Evolutionary conservation across 2,888 invertebrate species (phyloP).

Genomic region (Perdita meconis): DNA sequence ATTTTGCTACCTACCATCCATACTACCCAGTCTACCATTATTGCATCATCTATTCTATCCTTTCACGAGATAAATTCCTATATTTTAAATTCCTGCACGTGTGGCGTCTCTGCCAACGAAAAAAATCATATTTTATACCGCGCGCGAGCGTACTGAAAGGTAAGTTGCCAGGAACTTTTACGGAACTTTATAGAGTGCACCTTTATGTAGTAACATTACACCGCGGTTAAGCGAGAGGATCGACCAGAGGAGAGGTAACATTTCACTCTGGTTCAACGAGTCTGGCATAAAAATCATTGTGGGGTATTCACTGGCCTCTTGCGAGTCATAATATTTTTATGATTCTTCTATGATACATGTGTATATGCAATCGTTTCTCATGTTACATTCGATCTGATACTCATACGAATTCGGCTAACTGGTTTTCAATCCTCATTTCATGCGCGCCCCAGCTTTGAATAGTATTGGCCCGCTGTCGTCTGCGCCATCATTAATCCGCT

Average conservation of each 20-base stretch:
- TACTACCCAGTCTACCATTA: not conserved
- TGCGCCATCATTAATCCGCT: too few relatives aligned
- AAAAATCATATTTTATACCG: constrained; percentile 38
- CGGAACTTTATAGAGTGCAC: constrained; percentile 60
- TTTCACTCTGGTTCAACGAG: constrained; percentile 73
- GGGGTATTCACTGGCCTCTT: constrained; percentile 67
- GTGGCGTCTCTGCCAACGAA: constrained; percentile 22
- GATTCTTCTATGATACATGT: too few relatives aligned
- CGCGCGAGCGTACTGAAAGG: constrained; percentile 40
- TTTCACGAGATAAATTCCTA: constrained; percentile 4
- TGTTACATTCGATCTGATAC: constrained; percentile 49
- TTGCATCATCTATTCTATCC: not conserved
- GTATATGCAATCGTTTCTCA: constrained; percentile 54
- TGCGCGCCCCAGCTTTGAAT: too few relatives aligned
- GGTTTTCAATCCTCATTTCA: constrained; percentile 35
- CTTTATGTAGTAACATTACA: constrained; percentile 68
- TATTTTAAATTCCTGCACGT: constrained; percentile 55
- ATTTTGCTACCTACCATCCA: not conserved
- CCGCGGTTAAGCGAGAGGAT: constrained; percentile 65
- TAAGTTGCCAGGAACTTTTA: constrained; percentile 60
- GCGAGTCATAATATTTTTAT: constrained; percentile 58
- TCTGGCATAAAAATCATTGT: constrained; percentile 69
- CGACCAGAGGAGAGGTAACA: constrained; percentile 67
- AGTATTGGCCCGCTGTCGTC: too few relatives aligned
- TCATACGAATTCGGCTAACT: constrained; percentile 47